Conservation (phyloP, 2,113 vertebrate genomes). For the Limanda limanda region DNA sequence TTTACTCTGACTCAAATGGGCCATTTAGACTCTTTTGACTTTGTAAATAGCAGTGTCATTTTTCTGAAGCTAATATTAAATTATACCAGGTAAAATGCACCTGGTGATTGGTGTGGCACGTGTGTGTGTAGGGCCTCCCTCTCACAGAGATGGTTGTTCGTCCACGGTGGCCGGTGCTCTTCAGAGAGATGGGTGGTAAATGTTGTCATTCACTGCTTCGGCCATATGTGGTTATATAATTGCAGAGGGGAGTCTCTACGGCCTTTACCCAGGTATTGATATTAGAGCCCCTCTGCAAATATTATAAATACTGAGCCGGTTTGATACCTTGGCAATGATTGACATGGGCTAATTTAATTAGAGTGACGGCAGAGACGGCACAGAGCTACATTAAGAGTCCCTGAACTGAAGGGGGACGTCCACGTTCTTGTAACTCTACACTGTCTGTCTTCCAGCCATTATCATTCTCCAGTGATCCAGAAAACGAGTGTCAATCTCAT, state of each 20-base stretch:
- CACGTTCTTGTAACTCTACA: conserved; percentile 47
- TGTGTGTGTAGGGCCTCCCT: conserved; percentile 26
- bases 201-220: conserved; percentile 74
- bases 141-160: conserved; percentile 53
- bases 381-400: conserved; percentile 68
- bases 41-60: conserved; percentile 81
- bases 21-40: conserved; percentile 83
- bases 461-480: conserved; percentile 51
- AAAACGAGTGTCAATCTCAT: conserved; percentile 48
- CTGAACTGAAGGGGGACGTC: conserved; percentile 54
- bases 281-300: conserved; percentile 76
- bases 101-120: conserved; percentile 51
- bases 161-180: conserved; percentile 47
- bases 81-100: conserved; percentile 80
- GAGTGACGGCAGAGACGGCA: conserved; percentile 60
- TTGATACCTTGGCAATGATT: conserved; percentile 73
- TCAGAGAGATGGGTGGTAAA: conserved; percentile 69
- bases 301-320: conserved; percentile 65
- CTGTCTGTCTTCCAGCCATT: conserved; percentile 54
- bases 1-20: conserved; percentile 91
- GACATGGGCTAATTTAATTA: conserved; percentile 77
- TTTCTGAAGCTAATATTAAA: conserved; percentile 83
- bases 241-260: conserved; percentile 47
- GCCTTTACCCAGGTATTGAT: conserved; percentile 72
- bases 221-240: conserved; percentile 73